phyloP scores from a whole-genome alignment of 2,797 vertebrate genomes.

The Otus scops region DNA sequence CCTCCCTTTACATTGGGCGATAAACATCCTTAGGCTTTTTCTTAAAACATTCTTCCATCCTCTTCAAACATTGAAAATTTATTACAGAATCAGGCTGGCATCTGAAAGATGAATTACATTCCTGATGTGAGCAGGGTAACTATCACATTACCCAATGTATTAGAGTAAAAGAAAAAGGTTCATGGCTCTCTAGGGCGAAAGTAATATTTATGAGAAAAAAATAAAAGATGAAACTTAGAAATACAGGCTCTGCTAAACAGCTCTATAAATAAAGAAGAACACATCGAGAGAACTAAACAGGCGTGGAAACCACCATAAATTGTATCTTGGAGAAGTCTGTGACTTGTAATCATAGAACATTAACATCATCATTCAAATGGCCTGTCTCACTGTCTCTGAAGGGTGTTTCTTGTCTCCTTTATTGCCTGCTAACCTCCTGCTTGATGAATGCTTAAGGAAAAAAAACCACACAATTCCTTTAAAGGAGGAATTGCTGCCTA shows the following conservation, averaged over 20 bases:
- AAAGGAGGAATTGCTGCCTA: neutral
- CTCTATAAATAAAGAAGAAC: neutral
- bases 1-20: neutral
- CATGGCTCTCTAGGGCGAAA: neutral
- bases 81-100: neutral
- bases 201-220: conserved; percentile 11
- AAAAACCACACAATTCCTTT: neutral
- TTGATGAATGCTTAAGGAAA: neutral
- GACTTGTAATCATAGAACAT: neutral
- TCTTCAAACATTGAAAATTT: neutral
- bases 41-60: neutral
- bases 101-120: neutral
- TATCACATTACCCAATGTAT: neutral
- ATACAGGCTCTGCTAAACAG: neutral
- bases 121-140: neutral
- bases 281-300: neutral
- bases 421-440: neutral
- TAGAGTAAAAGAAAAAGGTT: neutral
- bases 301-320: neutral
- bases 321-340: neutral
- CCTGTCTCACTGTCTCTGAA: neutral
- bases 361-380: neutral
- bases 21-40: neutral
- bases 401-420: neutral
- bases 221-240: conserved; percentile 2